Base-by-base conservation (phyloP, 2,888 invertebrate species). In the Lordiphosa andalusiaca region DNA sequence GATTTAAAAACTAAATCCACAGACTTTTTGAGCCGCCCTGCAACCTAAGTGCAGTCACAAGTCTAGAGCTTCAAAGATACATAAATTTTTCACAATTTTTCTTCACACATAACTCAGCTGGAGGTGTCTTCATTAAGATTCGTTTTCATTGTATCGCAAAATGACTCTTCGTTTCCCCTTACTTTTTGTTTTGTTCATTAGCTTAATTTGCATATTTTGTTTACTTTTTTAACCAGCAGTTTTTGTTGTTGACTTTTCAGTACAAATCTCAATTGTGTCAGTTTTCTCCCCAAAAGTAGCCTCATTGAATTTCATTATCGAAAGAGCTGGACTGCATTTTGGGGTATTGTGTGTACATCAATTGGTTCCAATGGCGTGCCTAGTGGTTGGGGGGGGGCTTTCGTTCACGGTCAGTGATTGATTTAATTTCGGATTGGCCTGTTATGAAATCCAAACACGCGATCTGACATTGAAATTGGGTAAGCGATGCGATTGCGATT, bases 331-430 rank as follows among this genome's bases (percentile, higher is more conserved):
- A 10, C 9, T 30, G 30, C 30, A 30, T 30, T 30, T 30, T 30
- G 30, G 30, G 30, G 30, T 30, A 30, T 30, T 30, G 30, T 30
- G 30, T 13, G 33, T 44, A 33, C 44, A 44, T 44, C 44, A 44
- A 33, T 33, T 25, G 33, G 12, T 44, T 38, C 46, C 9, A 54
- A 51, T n/a, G 13, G 37, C 41, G 53, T 35, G 49, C 41, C 19
- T 39, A n/a, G n/a, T n/a, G 23, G n/a, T 38, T 19, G 42, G 25
- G 25, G 33, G 42, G 25, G 25, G 33, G 36, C n/a, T 42, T 58
- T 41, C 42, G 67, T 80, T 85, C 73, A 83, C 85, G 80, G 76
- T 80, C 84, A 85, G 66, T 67, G 84, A 75, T 80, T 75, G 76
- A 64, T 65, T 69, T 80, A 80, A 80, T 85, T 80, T 76, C 46